These are phyloP conservation scores for Galaxias olidus DNA, from an alignment of 2,797 vertebrate species.

Conservation along the genomic window DNA sequence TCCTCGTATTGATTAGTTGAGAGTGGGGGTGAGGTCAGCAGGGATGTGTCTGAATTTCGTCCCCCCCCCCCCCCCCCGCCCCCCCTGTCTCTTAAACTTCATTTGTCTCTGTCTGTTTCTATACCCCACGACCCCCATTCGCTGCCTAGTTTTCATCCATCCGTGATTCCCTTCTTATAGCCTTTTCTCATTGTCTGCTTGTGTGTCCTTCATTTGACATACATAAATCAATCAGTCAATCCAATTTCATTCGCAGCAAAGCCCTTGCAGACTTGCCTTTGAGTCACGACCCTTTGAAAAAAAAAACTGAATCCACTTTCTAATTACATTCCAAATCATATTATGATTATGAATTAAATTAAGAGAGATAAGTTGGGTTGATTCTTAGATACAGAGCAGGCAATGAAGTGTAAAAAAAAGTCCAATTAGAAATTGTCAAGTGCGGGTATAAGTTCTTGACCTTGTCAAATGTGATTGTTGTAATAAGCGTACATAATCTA, in stretches of 20 bases:
- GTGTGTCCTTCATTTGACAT: constrained; percentile 74
- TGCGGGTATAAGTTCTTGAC: constrained; percentile 3
- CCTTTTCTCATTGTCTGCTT: constrained; percentile 57
- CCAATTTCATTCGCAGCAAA: constrained; percentile 65
- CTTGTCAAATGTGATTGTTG: not conserved
- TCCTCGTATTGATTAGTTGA: constrained; percentile 65
- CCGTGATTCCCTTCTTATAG: constrained; percentile 38
- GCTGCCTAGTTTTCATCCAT: constrained; percentile 55
- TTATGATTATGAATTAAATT: constrained; percentile 58
- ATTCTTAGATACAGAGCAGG: constrained; percentile 43
- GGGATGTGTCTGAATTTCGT: constrained; percentile 71
- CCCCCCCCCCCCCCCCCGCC: constrained; percentile 55
- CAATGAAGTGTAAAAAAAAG: constrained; percentile 14
- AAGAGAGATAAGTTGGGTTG: constrained; percentile 40
- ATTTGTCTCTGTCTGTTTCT: constrained; percentile 75
- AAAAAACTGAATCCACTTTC: constrained; percentile 53
- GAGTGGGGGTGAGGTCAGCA: constrained; percentile 71
- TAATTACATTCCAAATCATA: constrained; percentile 66
- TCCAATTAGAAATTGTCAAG: constrained; percentile 21
- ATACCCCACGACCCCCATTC: constrained; percentile 62
- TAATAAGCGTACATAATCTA: not conserved
- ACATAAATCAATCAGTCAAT: constrained; percentile 76
- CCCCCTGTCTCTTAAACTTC: constrained; percentile 68
- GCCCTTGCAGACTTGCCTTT: constrained; percentile 60
- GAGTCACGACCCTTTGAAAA: constrained; percentile 52